These are phyloP conservation scores for Phlogophora meticulosa DNA, from an alignment of 2,888 invertebrate species.

Conservation along the genomic window DNA sequence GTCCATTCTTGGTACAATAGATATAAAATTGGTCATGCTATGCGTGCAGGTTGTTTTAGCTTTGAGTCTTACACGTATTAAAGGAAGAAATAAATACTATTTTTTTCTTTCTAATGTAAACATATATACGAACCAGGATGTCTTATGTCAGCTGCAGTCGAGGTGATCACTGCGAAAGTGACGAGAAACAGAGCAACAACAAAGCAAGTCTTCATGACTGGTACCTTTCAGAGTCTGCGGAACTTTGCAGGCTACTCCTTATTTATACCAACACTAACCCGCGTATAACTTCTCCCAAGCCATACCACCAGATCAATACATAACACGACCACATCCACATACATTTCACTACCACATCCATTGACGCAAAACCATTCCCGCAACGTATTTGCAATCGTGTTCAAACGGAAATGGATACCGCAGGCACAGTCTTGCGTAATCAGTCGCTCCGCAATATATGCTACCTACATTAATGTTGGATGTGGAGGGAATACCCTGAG, in stretches of 20 bases:
- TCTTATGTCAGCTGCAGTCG: slow-evolving; percentile 48
- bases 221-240: slow-evolving; percentile 67
- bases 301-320: slow-evolving; percentile 52
- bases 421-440: slow-evolving; percentile 37
- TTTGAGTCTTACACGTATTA: too few relatives aligned
- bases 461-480: slow-evolving; percentile 75
- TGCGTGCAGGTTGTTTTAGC: too few relatives aligned
- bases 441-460: slow-evolving; percentile 51
- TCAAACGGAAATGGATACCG: slow-evolving; percentile 49
- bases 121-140: too few relatives aligned
- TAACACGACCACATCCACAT: slow-evolving; percentile 39
- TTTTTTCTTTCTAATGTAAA: too few relatives aligned
- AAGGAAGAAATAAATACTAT: too few relatives aligned
- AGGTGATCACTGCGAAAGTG: slow-evolving; percentile 56
- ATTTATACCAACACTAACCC: slow-evolving; percentile 75
- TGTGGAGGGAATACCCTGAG: slow-evolving; percentile 82
- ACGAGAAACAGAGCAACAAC: slow-evolving; percentile 69
- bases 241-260: slow-evolving; percentile 65
- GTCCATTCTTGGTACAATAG: too few relatives aligned
- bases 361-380: slow-evolving; percentile 51
- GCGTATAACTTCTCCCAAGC: slow-evolving; percentile 57
- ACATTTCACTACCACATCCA: slow-evolving; percentile 59
- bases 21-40: too few relatives aligned
- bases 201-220: slow-evolving; percentile 75
- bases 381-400: slow-evolving; percentile 29